Evolutionary conservation across 2,113 vertebrate genomes (phyloP).

Genomic region (Etheostoma cragini): DNA sequence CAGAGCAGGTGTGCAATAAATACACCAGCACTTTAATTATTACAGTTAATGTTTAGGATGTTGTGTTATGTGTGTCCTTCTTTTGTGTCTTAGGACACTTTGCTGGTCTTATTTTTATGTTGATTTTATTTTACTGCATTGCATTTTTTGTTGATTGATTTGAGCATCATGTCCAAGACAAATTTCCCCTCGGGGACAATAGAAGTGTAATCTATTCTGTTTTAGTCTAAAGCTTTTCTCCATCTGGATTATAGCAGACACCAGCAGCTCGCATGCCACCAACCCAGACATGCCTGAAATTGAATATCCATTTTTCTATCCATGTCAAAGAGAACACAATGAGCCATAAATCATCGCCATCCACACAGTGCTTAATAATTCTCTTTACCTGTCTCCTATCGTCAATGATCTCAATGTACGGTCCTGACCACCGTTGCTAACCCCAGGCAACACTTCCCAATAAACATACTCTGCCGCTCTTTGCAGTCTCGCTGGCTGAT

Average conservation of each 20-base stretch:
- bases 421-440: conserved; percentile 42
- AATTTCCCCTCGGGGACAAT: no score
- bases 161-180: no score
- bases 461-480: conserved; percentile 14
- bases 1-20: no score
- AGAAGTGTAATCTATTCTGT: no score
- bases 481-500: not conserved
- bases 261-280: conserved; percentile 6
- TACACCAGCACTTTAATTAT: no score
- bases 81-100: no score
- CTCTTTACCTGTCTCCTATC: conserved; percentile 14
- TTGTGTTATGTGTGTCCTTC: no score
- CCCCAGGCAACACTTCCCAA: conserved; percentile 36
- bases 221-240: conserved; percentile 42
- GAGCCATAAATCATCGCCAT: conserved; percentile 45
- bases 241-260: conserved; percentile 57
- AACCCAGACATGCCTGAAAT: conserved; percentile 45
- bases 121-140: no score
- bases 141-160: no score
- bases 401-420: conserved; percentile 1
- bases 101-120: no score
- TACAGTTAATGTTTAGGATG: no score
- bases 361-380: conserved; percentile 19
- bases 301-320: conserved; percentile 57
- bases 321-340: conserved; percentile 37